Percentiles rank a stretch among this genome's conserved stretches.
Conservation (phyloP, 2,888 invertebrate genomes). For the Alcis repandata region DNA sequence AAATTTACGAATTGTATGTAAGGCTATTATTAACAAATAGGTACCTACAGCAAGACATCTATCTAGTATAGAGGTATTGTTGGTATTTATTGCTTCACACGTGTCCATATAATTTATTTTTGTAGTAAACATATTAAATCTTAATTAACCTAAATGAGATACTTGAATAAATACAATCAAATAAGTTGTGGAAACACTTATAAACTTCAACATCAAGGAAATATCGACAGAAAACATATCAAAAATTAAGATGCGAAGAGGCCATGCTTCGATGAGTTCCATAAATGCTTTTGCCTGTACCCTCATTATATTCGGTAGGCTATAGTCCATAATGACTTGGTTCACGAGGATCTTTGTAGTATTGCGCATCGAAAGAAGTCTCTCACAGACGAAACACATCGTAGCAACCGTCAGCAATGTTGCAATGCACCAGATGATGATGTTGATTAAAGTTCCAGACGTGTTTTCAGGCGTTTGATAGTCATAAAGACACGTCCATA, state of each 20-base stretch:
- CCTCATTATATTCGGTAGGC: slow-evolving; percentile 64
- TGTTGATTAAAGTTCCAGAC: slow-evolving; percentile 53
- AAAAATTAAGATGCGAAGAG: slow-evolving; percentile 62
- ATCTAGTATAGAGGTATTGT: too few relatives aligned
- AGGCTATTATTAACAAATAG: too few relatives aligned
- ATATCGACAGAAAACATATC: slow-evolving; percentile 74
- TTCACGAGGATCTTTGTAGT: slow-evolving; percentile 65
- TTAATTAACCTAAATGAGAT: slow-evolving; percentile 61
- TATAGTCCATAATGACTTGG: slow-evolving; percentile 71
- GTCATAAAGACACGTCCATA: slow-evolving; percentile 65
- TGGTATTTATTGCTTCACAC: too few relatives aligned
- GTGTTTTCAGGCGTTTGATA: slow-evolving; percentile 52
- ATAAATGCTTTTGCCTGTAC: slow-evolving; percentile 72
- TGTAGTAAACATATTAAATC: too few relatives aligned
- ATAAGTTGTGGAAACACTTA: slow-evolving; percentile 74
- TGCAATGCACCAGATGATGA: slow-evolving; percentile 60
- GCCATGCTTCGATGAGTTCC: slow-evolving; percentile 71
- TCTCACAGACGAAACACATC: slow-evolving; percentile 66
- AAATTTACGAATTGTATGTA: too few relatives aligned
- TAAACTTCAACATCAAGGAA: slow-evolving; percentile 71
- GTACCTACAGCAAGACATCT: too few relatives aligned
- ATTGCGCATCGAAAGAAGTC: slow-evolving; percentile 58
- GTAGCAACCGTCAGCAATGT: slow-evolving; percentile 57
- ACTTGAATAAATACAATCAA: slow-evolving; percentile 75
- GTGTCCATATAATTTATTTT: too few relatives aligned